These are phyloP conservation scores for Lamprotornis superbus DNA, from an alignment of 2,113 vertebrate genomes.

Conservation along the genomic window DNA sequence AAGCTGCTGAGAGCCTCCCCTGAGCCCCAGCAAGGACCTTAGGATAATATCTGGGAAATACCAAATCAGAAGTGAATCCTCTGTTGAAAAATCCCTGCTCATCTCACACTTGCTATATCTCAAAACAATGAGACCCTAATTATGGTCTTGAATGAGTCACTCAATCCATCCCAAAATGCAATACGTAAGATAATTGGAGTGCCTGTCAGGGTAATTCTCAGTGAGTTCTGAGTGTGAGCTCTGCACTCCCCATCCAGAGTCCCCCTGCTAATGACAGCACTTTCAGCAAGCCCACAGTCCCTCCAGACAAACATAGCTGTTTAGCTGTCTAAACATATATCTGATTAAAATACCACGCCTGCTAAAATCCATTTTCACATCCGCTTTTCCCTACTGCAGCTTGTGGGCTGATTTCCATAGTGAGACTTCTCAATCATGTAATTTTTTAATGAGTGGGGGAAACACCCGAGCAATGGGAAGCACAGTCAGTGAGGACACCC, in stretches of 20 bases:
- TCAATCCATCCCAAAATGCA: conserved; percentile 12
- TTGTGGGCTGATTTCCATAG: background rate
- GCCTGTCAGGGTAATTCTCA: conserved; percentile 42
- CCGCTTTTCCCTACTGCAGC: background rate
- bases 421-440: background rate
- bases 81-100: background rate
- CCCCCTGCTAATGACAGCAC: conserved; percentile 22
- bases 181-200: conserved; percentile 19
- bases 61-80: background rate
- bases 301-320: background rate
- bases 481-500: background rate
- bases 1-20: background rate
- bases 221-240: conserved; percentile 32
- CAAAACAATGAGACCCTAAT: conserved; percentile 36
- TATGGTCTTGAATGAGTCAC: background rate
- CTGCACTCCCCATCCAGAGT: conserved; percentile 8
- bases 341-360: background rate
- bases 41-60: background rate
- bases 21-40: background rate
- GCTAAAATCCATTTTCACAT: conserved; percentile 16
- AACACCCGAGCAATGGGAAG: background rate
- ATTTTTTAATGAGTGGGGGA: background rate
- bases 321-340: background rate
- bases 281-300: conserved; percentile 23
- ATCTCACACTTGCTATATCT: background rate